phyloP scores from a whole-genome alignment of 1,140 invertebrate species.

The Pectinophora gossypiella region DNA sequence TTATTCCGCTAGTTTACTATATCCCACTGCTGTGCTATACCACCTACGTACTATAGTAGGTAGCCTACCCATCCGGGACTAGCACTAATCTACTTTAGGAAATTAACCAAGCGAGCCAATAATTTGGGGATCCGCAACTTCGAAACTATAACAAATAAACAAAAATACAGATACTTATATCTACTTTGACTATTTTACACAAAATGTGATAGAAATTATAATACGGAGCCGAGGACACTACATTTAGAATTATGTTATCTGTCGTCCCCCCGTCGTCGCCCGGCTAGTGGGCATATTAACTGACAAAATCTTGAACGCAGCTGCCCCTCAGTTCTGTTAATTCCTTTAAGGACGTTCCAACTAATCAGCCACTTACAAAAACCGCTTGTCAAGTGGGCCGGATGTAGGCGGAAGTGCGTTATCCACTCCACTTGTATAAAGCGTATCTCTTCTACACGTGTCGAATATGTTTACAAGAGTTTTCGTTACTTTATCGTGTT shows the following conservation, averaged over 20 bases:
- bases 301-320: conserved; percentile 19
- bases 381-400: conserved; percentile 16
- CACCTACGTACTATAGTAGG: no score
- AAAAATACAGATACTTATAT: no score
- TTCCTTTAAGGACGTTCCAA: conserved; percentile 14
- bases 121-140: no score
- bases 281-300: conserved; percentile 2
- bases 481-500: conserved; percentile 23
- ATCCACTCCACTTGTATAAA: conserved; percentile 23
- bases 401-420: conserved; percentile 33
- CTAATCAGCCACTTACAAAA: conserved; percentile 24
- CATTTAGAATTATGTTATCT: not conserved
- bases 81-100: no score
- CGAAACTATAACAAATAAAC: no score
- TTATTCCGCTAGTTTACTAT: no score
- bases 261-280: not conserved
- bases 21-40: no score
- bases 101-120: no score
- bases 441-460: conserved; percentile 46
- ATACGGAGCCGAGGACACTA: no score
- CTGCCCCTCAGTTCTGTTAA: conserved; percentile 24
- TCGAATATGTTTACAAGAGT: conserved; percentile 40
- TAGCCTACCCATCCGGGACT: no score
- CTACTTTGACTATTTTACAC: no score
- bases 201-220: no score